A percentile compares a stretch with the other conserved stretches of the same genome.
phyloP scores from a whole-genome alignment of 2,113 vertebrate species.

The Corvus moneduloides region DNA sequence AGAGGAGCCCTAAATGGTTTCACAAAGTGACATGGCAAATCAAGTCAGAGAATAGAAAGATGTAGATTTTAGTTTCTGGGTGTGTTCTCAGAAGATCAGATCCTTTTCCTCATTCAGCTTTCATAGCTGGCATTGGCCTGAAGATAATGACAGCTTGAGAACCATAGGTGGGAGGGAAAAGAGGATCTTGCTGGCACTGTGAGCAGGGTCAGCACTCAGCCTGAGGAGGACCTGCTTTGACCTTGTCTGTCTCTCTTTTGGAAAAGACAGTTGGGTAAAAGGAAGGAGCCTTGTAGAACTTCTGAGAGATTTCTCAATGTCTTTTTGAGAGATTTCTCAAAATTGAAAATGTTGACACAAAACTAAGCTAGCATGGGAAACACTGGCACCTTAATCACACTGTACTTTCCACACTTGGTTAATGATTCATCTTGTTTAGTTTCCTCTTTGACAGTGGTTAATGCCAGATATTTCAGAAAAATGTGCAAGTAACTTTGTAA shows the following conservation, averaged over 20 bases:
- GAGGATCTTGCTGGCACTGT: not conserved
- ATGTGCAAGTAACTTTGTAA: not conserved
- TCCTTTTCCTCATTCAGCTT: not conserved
- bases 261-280: not conserved
- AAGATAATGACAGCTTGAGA: not conserved
- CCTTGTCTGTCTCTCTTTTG: not conserved
- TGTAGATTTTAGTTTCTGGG: not conserved
- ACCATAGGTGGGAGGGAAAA: not conserved
- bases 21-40: not conserved
- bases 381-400: not conserved
- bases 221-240: not conserved
- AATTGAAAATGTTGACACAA: not conserved
- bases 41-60: not conserved
- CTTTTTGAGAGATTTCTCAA: not conserved
- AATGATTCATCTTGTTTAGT: not conserved
- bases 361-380: not conserved
- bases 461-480: not conserved
- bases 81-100: accelerated
- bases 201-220: not conserved
- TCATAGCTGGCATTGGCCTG: not conserved
- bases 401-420: not conserved
- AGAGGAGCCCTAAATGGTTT: not conserved
- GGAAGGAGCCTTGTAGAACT: not conserved
- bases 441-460: not conserved
- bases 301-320: not conserved